Base-by-base conservation (phyloP, 2,113 vertebrate species). In the Amblyopsis rosae region DNA sequence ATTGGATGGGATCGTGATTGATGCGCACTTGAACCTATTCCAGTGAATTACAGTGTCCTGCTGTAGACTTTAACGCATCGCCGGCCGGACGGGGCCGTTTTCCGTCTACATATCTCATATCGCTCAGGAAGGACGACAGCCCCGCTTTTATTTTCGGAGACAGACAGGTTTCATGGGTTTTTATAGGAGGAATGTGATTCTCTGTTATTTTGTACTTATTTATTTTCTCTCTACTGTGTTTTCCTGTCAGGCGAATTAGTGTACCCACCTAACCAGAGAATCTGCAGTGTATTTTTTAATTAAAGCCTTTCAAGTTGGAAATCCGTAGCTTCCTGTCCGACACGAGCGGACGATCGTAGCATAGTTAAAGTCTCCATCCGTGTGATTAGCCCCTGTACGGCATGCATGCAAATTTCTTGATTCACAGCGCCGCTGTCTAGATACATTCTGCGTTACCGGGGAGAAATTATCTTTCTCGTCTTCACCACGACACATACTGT, bases 1-100 rank as follows among this genome's bases (percentile, higher is more conserved):
- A 88, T 89, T 88, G 83, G 83, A 85, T 76, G 73, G 77, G 15
- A 54, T 46, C 60, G 70, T 82, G 86, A 89, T 86, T 76, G 83
- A 88, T 88, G 70, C n/a, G 45, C 78, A 79, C 81, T 83, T 84
- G 77, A 82, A 67, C 75, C 83, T 77, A 77, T 83, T 88, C 80
- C 73, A 76, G 59, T 87, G 82, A 90, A 64, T 83, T 87, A 88
- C 82, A 63, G 79, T 65, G 69, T 69, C 65, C 70, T 19, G 16
- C 77, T 79, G 47, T 72, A 64, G 80, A 86, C 81, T 86, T 87
- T 79, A 83, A 86, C 78, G 76, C 58, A 62, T 84, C 64, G 76
- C 69, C 59, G 12, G 11, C 13, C 67, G 82, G 26, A 26, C 26
- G 26, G 26, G 68, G 12, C 50, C 74, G 77, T 83, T 79, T 75